Base-by-base conservation (phyloP, 2,888 invertebrate genomes). In the Eupithecia inturbata region DNA sequence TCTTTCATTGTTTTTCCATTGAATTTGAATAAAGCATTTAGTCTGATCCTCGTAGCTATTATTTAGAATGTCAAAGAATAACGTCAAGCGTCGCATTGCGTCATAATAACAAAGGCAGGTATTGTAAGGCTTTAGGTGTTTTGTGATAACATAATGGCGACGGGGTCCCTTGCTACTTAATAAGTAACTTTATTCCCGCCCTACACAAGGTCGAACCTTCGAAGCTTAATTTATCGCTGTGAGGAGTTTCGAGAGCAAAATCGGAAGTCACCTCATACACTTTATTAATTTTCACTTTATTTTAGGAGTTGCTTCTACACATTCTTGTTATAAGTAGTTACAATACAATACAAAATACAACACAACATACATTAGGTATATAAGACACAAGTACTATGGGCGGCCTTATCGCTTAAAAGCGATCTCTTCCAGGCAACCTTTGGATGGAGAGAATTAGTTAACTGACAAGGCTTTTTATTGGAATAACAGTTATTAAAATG, bases 61-160 rank as follows among this genome's bases (percentile, higher is more conserved):
- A n/a, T n/a, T n/a, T n/a, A n/a, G n/a, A n/a, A n/a, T 60, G 26
- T 16, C 16, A 26, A 60, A 60, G 28, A 14, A 60, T 16, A 28
- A 28, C 28, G 14, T 60, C 14, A 3, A 39, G 6, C 26, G 66
- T 66, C 39, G 66, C 66, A 66, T 66, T 66, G 66, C 66, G 66
- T 49, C 67, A 3, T 45, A 45, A 26, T 67, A 31, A 45, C 33
- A 26, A 57, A 57, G 26, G 33, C 12, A 28, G 9, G 19, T 60
- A n/a, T 10, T 31, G 5, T 60, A 62, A 62, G 62, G 36, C 5
- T 33, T 12, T 28, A 31, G 31, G 62, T 33, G 28, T 64, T 33
- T 71, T 60, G 68, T 71, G 57, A 74, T 68, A 74, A 68, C 26
- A 74, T 69, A 75, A 72, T 75, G 62, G 69, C 33, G 68, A 12